These are phyloP conservation scores for Alauda arvensis DNA, from an alignment of 2,797 vertebrate genomes.

Conservation along the genomic window DNA sequence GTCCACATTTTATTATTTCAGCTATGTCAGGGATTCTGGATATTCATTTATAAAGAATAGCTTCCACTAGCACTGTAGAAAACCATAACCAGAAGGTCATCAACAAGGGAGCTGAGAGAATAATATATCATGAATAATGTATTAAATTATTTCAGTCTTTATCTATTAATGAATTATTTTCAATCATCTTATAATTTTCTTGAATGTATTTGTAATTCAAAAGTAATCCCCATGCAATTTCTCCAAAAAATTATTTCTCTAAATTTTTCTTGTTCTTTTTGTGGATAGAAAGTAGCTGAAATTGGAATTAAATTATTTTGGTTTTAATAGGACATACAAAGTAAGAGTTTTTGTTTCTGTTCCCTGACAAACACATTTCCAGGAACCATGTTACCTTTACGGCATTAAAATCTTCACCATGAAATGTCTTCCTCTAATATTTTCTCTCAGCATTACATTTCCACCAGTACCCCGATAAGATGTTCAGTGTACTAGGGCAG, in stretches of 20 bases:
- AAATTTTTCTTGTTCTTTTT: conserved; percentile 27
- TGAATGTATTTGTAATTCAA: conserved; percentile 53
- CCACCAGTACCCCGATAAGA: background rate
- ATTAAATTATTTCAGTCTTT: conserved; percentile 56
- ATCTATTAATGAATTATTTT: conserved; percentile 64
- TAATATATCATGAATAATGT: conserved; percentile 58
- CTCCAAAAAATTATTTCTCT: conserved; percentile 42
- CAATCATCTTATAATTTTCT: conserved; percentile 61
- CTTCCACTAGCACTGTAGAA: conserved; percentile 9
- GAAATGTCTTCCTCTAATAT: background rate
- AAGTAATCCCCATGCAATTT: conserved; percentile 55
- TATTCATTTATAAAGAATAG: background rate
- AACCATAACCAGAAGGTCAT: conserved; percentile 49
- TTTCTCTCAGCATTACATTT: background rate
- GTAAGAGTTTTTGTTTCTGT: background rate
- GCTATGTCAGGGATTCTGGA: conserved; percentile 23
- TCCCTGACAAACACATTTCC: background rate
- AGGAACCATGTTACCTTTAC: background rate
- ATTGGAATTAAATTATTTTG: conserved; percentile 23
- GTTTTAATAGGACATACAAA: background rate
- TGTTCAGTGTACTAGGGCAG: background rate
- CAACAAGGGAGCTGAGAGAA: conserved; percentile 44
- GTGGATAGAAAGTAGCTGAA: conserved; percentile 14
- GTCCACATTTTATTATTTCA: conserved; percentile 9
- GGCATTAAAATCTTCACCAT: background rate